These are phyloP conservation scores for Stigmatopora argus DNA, from an alignment of 2,113 vertebrate species.

Conservation along the genomic window DNA sequence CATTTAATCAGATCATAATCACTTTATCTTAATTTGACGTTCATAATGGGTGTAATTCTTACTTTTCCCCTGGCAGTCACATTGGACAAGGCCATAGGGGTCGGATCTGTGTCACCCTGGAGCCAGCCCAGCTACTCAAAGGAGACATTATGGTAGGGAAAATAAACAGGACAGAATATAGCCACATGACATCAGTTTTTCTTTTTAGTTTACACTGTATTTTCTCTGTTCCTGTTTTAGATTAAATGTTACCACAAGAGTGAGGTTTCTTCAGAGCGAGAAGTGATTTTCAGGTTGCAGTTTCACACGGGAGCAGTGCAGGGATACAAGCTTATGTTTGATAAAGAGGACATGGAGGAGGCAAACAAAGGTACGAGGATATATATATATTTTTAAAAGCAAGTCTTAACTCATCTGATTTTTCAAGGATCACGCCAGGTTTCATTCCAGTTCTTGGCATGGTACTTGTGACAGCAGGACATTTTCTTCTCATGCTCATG, in stretches of 20 bases:
- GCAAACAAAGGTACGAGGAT: conserved; percentile 77
- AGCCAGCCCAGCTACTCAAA: conserved; percentile 91
- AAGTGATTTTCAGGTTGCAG: conserved; percentile 86
- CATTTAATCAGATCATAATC: too few species aligned
- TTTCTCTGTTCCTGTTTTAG: conserved; percentile 53
- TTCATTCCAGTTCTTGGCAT: conserved; percentile 34
- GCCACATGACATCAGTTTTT: background rate
- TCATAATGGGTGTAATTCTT: background rate
- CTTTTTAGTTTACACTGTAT: background rate
- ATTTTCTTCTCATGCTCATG: background rate
- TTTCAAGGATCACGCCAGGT: conserved; percentile 28
- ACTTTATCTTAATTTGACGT: background rate
- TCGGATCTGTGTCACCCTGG: conserved; percentile 78
- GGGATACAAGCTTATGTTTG: conserved; percentile 77
- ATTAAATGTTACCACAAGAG: conserved; percentile 92
- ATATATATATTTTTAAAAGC: background rate
- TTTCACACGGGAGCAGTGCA: conserved; percentile 92
- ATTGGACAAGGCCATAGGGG: conserved; percentile 76
- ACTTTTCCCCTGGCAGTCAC: conserved; percentile 62
- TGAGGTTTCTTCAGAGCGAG: conserved; percentile 72
- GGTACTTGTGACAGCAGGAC: conserved; percentile 3
- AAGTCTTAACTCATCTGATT: conserved; percentile 34
- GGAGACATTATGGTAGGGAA: conserved; percentile 88
- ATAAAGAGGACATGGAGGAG: conserved; percentile 86
- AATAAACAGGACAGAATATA: background rate